Evolutionary conservation across 2,888 invertebrate species (phyloP).

Genomic region (Morinoia aosen): DNA sequence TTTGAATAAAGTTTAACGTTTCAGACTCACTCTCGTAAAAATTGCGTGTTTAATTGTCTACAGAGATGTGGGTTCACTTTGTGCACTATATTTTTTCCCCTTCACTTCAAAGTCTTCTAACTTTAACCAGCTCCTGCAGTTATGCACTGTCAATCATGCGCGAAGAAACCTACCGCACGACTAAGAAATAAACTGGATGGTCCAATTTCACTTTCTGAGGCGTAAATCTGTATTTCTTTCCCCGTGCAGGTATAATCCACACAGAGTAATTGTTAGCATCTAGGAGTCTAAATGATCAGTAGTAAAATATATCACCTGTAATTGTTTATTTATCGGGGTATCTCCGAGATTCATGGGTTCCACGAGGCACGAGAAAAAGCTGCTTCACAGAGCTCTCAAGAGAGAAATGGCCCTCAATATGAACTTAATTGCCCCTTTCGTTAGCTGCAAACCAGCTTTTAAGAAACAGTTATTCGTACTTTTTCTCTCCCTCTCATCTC

Average conservation of each 20-base stretch:
- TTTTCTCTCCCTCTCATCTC: background rate
- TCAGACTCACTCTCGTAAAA: background rate
- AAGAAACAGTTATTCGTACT: constrained; percentile 6
- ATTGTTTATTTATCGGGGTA: background rate
- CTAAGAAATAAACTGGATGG: background rate
- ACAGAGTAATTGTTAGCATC: background rate
- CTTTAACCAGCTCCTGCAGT: background rate
- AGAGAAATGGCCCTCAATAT: background rate
- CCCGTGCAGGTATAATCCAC: background rate
- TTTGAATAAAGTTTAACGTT: background rate
- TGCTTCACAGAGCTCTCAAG: background rate
- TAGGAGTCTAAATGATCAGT: background rate
- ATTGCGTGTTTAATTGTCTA: background rate
- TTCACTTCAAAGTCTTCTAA: background rate
- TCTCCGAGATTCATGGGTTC: background rate
- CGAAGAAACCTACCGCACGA: background rate
- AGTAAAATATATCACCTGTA: background rate
- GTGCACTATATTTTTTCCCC: background rate
- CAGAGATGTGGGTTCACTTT: background rate
- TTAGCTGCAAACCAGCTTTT: constrained; percentile 4
- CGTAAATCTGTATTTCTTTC: background rate
- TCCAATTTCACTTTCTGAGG: background rate
- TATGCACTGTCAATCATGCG: background rate
- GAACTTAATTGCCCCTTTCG: background rate
- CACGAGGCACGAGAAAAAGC: background rate